Conservation (phyloP, 2,113 vertebrate species). For the Stomatorhinus ivindoensis region DNA sequence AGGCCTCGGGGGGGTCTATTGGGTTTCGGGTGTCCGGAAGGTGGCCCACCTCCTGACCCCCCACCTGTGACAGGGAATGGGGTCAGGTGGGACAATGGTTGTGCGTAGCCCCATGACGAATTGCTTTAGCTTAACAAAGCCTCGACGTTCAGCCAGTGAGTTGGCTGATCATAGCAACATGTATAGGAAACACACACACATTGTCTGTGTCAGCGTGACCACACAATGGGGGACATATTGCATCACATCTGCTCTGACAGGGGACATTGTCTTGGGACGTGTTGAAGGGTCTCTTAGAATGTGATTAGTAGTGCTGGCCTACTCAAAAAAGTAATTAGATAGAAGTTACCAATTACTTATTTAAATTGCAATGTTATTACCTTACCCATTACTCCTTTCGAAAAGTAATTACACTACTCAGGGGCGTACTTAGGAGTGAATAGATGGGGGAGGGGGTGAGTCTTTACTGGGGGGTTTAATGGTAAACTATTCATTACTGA, state of each 20-base stretch:
- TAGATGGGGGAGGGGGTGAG: not conserved
- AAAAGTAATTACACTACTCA: not conserved
- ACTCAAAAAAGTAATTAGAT: not conserved
- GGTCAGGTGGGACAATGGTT: not conserved
- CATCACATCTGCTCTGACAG: not conserved
- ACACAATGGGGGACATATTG: not conserved
- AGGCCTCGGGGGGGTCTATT: not conserved
- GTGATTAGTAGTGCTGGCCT: not conserved
- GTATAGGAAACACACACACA: not conserved
- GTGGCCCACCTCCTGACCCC: not conserved
- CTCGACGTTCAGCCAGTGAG: not conserved
- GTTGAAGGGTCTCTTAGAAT: not conserved
- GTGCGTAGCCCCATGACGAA: not conserved
- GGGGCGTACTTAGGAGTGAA: not conserved
- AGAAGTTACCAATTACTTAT: not conserved
- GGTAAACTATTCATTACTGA: not conserved
- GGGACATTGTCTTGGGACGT: not conserved
- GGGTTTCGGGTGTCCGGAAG: not conserved
- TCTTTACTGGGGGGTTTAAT: not conserved
- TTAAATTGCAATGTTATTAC: not conserved
- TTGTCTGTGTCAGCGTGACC: not conserved
- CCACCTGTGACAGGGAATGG: not conserved
- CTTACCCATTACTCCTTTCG: not conserved
- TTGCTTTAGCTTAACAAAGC: not conserved
- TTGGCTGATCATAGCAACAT: not conserved